phyloP scores from a whole-genome alignment of 2,113 vertebrate genomes.

The Brachypteracias leptosomus region DNA sequence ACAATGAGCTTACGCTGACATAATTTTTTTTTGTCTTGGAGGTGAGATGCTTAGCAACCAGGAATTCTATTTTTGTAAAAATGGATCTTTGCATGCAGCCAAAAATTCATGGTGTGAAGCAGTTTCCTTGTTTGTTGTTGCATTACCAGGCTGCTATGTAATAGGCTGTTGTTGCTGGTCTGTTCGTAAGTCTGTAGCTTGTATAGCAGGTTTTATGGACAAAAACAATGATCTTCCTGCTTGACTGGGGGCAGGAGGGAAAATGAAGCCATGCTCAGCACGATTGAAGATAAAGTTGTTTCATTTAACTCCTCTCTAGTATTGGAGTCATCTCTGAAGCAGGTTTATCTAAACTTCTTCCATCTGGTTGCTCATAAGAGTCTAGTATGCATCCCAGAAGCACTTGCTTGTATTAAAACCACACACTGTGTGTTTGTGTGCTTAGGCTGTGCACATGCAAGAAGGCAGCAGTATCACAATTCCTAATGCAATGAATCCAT shows the following conservation, averaged over 20 bases:
- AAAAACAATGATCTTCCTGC: not conserved
- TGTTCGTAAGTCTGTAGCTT: not conserved
- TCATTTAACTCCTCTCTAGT: not conserved
- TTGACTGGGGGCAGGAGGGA: not conserved
- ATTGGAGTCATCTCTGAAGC: not conserved
- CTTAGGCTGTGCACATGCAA: not conserved
- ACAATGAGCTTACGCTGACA: not conserved
- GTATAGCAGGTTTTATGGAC: not conserved
- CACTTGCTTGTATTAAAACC: not conserved
- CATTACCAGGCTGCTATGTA: not conserved
- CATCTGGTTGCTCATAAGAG: not conserved
- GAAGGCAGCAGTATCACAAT: no score
- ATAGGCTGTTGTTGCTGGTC: not conserved
- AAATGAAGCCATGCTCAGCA: no score
- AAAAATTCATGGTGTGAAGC: not conserved
- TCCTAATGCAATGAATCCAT: no score
- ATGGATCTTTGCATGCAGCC: not conserved
- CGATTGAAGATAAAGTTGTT: not conserved
- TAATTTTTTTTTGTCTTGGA: not conserved
- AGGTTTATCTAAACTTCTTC: not conserved
- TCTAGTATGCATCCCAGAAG: not conserved
- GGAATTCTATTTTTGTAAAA: slow-evolving; percentile 1
- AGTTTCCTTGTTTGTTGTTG: not conserved
- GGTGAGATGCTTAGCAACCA: slow-evolving; percentile 15
- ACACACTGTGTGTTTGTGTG: not conserved